phyloP scores from a whole-genome alignment of 2,797 vertebrate genomes.

The Syncerus caffer region DNA sequence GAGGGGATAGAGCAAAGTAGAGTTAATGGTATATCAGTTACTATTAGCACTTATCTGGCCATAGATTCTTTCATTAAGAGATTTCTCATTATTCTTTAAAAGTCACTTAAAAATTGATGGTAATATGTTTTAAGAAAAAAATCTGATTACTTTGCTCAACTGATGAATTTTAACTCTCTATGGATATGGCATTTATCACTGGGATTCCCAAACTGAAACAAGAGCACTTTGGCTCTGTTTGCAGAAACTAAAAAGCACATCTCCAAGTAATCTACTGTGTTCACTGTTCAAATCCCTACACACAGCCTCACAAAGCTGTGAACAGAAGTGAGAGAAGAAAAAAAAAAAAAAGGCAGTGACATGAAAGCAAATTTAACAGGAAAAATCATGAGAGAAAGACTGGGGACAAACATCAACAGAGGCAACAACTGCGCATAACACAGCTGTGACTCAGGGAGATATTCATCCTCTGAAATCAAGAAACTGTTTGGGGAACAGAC shows the following conservation, averaged over 20 bases:
- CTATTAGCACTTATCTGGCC: slow-evolving; percentile 62
- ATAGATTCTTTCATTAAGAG: slow-evolving; percentile 73
- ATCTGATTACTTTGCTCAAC: slow-evolving; percentile 69
- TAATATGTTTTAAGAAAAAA: slow-evolving; percentile 61
- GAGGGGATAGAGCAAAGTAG: slow-evolving; percentile 40
- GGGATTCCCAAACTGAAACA: slow-evolving; percentile 64
- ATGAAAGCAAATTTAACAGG: slow-evolving; percentile 74
- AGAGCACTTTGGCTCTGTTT: slow-evolving; percentile 59
- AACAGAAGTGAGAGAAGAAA: slow-evolving; percentile 63
- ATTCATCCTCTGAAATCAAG: slow-evolving; percentile 62
- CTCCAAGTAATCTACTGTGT: slow-evolving; percentile 33
- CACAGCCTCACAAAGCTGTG: slow-evolving; percentile 29
- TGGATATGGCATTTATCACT: slow-evolving; percentile 67
- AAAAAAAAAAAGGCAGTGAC: slow-evolving; percentile 6
- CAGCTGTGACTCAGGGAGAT: slow-evolving; percentile 51
- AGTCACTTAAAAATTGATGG: slow-evolving; percentile 70
- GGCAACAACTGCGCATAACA: slow-evolving; percentile 28
- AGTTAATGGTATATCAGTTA: slow-evolving; percentile 48
- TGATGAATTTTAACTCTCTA: slow-evolving; percentile 71
- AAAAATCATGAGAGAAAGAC: slow-evolving; percentile 57
- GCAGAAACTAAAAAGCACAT: slow-evolving; percentile 54
- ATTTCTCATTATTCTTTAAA: slow-evolving; percentile 71
- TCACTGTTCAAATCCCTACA: slow-evolving; percentile 46
- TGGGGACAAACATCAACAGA: slow-evolving; percentile 51
- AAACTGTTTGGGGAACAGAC: slow-evolving; percentile 54